Evolutionary conservation across 2,113 vertebrate genomes (phyloP), one percentile per base, ranked within the genome.

Genomic region (Coptodon rendalli): DNA sequence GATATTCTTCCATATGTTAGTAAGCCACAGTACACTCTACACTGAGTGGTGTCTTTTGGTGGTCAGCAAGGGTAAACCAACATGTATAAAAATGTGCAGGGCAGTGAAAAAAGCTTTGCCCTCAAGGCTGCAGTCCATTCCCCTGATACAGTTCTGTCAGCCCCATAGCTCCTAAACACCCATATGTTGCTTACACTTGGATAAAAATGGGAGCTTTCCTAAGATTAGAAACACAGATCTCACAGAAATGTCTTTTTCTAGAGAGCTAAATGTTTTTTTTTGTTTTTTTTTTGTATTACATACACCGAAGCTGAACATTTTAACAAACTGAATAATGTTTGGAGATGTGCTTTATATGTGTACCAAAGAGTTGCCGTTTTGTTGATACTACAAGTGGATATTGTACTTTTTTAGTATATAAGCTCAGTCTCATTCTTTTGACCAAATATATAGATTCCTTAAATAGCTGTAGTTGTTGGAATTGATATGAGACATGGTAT

Each of bases 171-270:
- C 59, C 71, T 22, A 83, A 71, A 40, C 40, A 36, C 73, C 89
- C 88, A 40, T 85, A 87, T 92, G 83, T 89, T 45, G 22, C 63
- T 83, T 87, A 40, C 56, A 86, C 82, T 91, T 48, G 80, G 73
- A 86, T 86, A 91, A 85, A 63, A 45, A 54, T 11, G 27, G 43
- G 53, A 81, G 38, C 43, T 6, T 66, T 73, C 7, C 7, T 12
- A 14, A 11, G 9, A 14, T 27, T 5, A 45, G 29, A 63, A 13
- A 10, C 19, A 66, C 22, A 79, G 17, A 52, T 34, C 27, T 52
- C 4, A 78, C 10, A 78, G 6, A 78, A 34, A 78, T 9, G 3
- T 9, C 3, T n/a, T 78, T 52, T 34, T 78, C 27, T 4, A 78
- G 6, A 50, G 6, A 19, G 43, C 3, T 3, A 76, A 76, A 76